phyloP scores from a whole-genome alignment of 2,113 vertebrate genomes.

The Mixornis gularis region DNA sequence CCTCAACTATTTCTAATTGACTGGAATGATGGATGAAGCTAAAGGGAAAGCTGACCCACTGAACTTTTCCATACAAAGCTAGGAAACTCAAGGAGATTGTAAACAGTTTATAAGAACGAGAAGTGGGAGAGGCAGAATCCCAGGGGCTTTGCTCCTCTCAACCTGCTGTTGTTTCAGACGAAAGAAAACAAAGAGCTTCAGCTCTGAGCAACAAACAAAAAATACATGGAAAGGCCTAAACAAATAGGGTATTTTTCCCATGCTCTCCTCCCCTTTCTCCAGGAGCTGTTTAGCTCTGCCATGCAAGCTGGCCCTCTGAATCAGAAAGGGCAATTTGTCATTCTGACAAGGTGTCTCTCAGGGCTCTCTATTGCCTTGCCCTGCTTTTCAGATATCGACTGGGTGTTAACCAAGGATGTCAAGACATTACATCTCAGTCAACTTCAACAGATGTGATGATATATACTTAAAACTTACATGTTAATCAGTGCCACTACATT shows the following conservation, averaged over 20 bases:
- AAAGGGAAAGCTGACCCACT: slow-evolving; percentile 59
- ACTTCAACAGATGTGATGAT: background rate
- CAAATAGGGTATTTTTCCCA: slow-evolving; percentile 44
- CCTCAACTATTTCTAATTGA: slow-evolving; percentile 63
- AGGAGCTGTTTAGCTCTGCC: background rate
- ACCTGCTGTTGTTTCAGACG: background rate
- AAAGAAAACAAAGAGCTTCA: slow-evolving; percentile 46
- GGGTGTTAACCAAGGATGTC: slow-evolving; percentile 1
- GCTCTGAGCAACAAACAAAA: slow-evolving; percentile 14
- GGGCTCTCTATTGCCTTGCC: background rate
- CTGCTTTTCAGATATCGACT: slow-evolving; percentile 1
- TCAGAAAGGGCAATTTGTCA: slow-evolving; percentile 51
- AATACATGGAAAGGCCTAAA: background rate
- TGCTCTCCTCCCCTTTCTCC: slow-evolving; percentile 23
- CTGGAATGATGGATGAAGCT: slow-evolving; percentile 61
- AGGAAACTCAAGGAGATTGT: slow-evolving; percentile 36
- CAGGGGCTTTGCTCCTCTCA: slow-evolving; percentile 19
- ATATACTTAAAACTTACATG: background rate
- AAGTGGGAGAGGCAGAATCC: slow-evolving; percentile 28
- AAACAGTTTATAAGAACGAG: slow-evolving; percentile 31
- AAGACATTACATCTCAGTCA: background rate
- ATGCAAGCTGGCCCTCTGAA: background rate
- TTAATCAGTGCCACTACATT: background rate
- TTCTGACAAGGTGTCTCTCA: slow-evolving; percentile 32
- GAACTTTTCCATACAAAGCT: slow-evolving; percentile 49